A percentile compares a stretch with the other conserved stretches of the same genome.
These are phyloP conservation scores for Periphyllus acericola DNA, from an alignment of 2,888 invertebrate species.

Conservation along the genomic window DNA sequence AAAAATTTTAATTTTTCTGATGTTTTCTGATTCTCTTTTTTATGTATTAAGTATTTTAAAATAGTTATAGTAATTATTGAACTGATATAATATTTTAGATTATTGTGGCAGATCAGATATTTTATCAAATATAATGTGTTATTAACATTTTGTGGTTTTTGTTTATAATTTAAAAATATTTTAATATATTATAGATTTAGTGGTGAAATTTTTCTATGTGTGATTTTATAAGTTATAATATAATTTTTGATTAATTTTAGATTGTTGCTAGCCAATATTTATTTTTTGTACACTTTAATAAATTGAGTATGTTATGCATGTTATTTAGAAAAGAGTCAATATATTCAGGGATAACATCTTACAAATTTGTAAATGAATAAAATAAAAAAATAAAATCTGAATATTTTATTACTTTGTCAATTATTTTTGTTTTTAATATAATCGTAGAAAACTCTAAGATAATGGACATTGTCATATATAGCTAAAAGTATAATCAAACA, in stretches of 20 bases:
- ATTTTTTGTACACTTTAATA: not conserved
- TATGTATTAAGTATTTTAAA: no score
- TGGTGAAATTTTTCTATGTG: not conserved
- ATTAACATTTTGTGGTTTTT: not conserved
- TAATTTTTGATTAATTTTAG: not conserved
- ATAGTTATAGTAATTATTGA: not conserved
- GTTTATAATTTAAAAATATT: not conserved
- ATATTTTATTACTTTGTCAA: not conserved
- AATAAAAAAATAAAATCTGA: not conserved
- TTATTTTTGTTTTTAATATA: not conserved
- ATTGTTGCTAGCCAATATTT: not conserved
- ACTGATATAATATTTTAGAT: not conserved
- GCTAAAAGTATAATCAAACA: no score
- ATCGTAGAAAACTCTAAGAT: no score
- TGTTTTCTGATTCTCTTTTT: no score
- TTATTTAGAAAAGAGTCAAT: not conserved
- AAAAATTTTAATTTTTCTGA: not conserved
- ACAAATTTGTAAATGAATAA: conserved; percentile 2
- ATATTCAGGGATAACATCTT: not conserved
- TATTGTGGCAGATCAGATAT: not conserved
- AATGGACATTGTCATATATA: no score
- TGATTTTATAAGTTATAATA: not conserved
- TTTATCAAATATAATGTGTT: not conserved
- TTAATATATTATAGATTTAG: not conserved
- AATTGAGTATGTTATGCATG: not conserved